Base-by-base conservation (phyloP, 2,888 invertebrate genomes). In the Cetonia aurata region DNA sequence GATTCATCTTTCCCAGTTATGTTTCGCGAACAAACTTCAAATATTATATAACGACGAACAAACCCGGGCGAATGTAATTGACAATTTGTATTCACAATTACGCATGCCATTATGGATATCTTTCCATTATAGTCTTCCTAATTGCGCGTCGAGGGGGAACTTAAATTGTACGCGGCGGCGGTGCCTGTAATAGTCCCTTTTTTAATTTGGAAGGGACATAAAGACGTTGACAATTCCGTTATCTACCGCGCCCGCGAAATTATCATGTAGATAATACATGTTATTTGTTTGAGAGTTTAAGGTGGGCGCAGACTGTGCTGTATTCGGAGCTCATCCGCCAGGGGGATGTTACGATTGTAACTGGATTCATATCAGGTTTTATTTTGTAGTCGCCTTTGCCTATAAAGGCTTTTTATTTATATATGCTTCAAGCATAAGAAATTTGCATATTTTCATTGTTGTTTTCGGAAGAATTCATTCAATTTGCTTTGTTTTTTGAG, bases 1-100 rank as follows among this genome's bases (percentile, higher is more conserved):
- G 33, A 50, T 65, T 41, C 57, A 41, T 57, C 42, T 37, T 37
- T 10, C 62, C 25, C n/a, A n/a, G 50, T 50, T 19, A 65, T 52
- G 62, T 50, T 50, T 33, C 50, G 50, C 17, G 59, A 59, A 59
- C 59, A 59, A 59, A 42, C 62, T 37, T 50, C 50, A 65, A 52
- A 65, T 41, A 44, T 57, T 37, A 37, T 37, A 37, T 65, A 65
- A 65, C 37, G 50, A 65, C 37, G 62, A 65, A 65, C 62, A 52
- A 65, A 65, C 62, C 37, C 37, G 17, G 37, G 52, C 15, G 62
- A 52, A 65, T 37, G 50, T 65, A 65, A 65, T 65, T 65, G 62
- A 65, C 62, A 65, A 65, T 65, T 65, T 65, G 62, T 65, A 65
- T 65, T 65, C 62, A 52, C 48, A 65, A 65, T 65, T 65, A 65